Evolutionary conservation across 2,797 vertebrate genomes (phyloP), one percentile per base, ranked within the genome.

Genomic region (Ciconia nigra): DNA sequence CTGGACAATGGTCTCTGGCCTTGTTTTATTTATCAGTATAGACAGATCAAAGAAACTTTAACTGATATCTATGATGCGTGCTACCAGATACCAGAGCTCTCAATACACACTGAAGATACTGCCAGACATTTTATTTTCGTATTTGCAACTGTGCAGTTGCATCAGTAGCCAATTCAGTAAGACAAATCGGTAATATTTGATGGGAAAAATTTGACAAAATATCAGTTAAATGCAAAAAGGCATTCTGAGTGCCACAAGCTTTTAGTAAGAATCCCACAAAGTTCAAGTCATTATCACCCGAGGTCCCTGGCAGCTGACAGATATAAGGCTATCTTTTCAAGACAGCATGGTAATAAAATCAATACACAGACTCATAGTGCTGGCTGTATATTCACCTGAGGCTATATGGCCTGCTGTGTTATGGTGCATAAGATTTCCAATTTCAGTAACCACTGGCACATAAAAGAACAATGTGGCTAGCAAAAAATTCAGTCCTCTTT

Each of bases 271-370:
- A 84, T 39, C 39, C 13, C 86, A 70, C 24, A 65, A 83, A 78
- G 51, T 90, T 92, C 44, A 83, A 77, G 81, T 70, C 81, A 55
- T 95, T 91, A 83, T 83, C 87, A 90, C 35, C 28, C 0, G 0
- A 84, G 67, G 46, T 79, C 70, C 21, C 55, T 69, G 58, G 54
- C 33, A 89, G 58, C 58, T 92, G 70, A 72, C 63, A 91, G 62
- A 76, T 89, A 78, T 44, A 81, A 87, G 70, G 51, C 33, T 35
- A 66, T 54, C 39, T 92, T 51, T 72, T 81, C 77, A 90, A 83
- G 78, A 24, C 62, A 89, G 29, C 47, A 41, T 28, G 46, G 83
- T 58, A 90, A 87, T 79, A 82, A 94, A 94, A 96, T 87, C 93
- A 84, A 82, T 87, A 79, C n/a, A 86, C 57, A 57, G 49, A 71